Evolutionary conservation across 1,140 invertebrate species (phyloP).

Genomic region (Stegodyphus mimosarum): DNA sequence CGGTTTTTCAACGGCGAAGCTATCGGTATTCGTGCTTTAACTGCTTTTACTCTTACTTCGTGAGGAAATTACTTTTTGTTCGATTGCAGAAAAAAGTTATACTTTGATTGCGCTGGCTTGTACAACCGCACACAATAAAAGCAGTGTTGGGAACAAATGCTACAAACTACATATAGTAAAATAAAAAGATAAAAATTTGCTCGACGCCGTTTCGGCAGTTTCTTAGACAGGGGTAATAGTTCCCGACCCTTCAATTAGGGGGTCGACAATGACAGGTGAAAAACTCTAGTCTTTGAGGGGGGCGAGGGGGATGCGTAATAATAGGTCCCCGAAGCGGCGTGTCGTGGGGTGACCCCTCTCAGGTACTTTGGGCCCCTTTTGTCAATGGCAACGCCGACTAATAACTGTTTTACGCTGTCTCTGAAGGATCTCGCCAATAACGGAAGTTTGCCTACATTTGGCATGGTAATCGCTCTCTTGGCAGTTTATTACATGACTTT

Average conservation of each 20-base stretch:
- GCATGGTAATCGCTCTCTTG: slow-evolving; percentile 20
- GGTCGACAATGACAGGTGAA: slow-evolving; percentile 53
- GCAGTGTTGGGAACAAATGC: slow-evolving; percentile 4
- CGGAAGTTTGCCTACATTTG: not conserved
- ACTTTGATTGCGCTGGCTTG: too few species aligned
- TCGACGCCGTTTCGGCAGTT: slow-evolving; percentile 23
- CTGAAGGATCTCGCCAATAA: slow-evolving; percentile 18
- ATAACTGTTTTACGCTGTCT: slow-evolving; percentile 55
- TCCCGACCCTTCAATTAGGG: slow-evolving; percentile 50
- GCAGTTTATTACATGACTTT: too few species aligned
- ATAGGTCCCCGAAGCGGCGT: slow-evolving; percentile 37
- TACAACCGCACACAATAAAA: not conserved
- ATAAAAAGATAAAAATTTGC: slow-evolving; percentile 16
- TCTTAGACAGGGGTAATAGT: not conserved
- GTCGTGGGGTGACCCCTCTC: slow-evolving; percentile 36
- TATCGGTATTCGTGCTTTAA: too few species aligned
- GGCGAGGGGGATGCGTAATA: slow-evolving; percentile 30
- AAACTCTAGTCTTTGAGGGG: slow-evolving; percentile 22
- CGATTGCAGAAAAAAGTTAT: too few species aligned
- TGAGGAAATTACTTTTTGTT: too few species aligned
- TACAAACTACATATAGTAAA: slow-evolving; percentile 21
- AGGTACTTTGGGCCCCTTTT: slow-evolving; percentile 42
- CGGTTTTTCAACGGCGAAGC: too few species aligned
- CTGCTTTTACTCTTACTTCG: too few species aligned
- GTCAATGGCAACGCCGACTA: slow-evolving; percentile 51